Evolutionary conservation across 2,888 invertebrate genomes (phyloP).

Genomic region (Lithophane socia): DNA sequence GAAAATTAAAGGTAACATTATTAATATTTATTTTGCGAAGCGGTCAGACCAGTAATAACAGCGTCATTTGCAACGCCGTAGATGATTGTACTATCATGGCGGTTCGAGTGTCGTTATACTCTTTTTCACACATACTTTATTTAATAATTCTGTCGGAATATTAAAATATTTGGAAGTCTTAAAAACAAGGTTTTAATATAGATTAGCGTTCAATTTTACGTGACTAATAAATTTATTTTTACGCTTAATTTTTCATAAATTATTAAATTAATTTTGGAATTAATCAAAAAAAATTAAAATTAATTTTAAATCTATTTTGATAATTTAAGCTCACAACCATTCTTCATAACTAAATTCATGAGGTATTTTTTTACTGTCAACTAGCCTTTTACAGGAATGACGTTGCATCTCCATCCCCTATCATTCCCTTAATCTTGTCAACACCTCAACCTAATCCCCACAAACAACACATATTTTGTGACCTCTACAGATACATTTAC

Average conservation of each 20-base stretch:
- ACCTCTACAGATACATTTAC: conserved; percentile 1
- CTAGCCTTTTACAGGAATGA: not conserved
- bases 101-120: not conserved
- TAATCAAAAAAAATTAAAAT: too few relatives aligned
- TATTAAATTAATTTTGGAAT: too few relatives aligned
- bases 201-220: not conserved
- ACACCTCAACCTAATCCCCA: not conserved
- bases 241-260: too few relatives aligned
- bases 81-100: not conserved
- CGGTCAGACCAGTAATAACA: not conserved
- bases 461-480: conserved; percentile 2
- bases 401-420: not conserved
- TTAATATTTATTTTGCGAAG: not conserved
- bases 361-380: too few relatives aligned
- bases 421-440: not conserved
- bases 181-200: not conserved
- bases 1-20: not conserved
- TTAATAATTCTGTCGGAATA: not conserved
- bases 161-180: not conserved
- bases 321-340: too few relatives aligned
- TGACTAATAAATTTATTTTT: too few relatives aligned
- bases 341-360: too few relatives aligned
- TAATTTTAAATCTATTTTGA: too few relatives aligned
- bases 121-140: not conserved
- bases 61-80: not conserved